Evolutionary conservation across 1,140 invertebrate genomes (phyloP), one percentile per base, ranked within the genome.

Genomic region (Trichoplusia ni): DNA sequence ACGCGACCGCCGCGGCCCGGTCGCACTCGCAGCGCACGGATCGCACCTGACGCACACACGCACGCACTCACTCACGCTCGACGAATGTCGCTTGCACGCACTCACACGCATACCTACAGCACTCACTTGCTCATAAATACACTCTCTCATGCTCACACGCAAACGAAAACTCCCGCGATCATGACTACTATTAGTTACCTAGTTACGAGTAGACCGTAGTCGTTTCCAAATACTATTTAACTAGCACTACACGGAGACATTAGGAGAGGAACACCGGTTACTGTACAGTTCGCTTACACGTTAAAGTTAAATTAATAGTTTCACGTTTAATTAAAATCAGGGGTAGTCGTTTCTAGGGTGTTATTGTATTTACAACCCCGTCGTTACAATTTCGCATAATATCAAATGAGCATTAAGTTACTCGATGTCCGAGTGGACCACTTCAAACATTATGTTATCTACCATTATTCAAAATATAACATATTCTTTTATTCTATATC

Each of bases 241-340:
- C 85, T 87, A 90, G 68, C 70, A 76, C 84, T 90, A 90, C 82
- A 77, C 72, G 77, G 84, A 87, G 80, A 89, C 69, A 77, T 82
- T 81, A 81, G 79, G 82, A 87, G 83, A 90, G 87, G 84, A 88
- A 88, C 87, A 88, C 87, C 85, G 80, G 79, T 85, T 82, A 86
- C 85, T 90, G 84, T 88, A 90, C 87, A 87, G 49, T 81, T 82
- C 70, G 61, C 73, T 82, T 86, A 86, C 69, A 71, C 64, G 54
- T 53, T 71, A 68, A 46, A 68, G 54, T 81, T 76, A 79, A 78
- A 85, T 83, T 80, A 75, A 77, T 81, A 69, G 71, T 78, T 77
- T 81, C 68, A 81, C 73, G 79, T 79, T 85, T 73, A 68, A 74
- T 79, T 82, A 84, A 81, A 73, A 78, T 68, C 58, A 69, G 81